These are phyloP conservation scores for Oncorhynchus nerka DNA, from an alignment of 2,113 vertebrate species.

Conservation along the genomic window DNA sequence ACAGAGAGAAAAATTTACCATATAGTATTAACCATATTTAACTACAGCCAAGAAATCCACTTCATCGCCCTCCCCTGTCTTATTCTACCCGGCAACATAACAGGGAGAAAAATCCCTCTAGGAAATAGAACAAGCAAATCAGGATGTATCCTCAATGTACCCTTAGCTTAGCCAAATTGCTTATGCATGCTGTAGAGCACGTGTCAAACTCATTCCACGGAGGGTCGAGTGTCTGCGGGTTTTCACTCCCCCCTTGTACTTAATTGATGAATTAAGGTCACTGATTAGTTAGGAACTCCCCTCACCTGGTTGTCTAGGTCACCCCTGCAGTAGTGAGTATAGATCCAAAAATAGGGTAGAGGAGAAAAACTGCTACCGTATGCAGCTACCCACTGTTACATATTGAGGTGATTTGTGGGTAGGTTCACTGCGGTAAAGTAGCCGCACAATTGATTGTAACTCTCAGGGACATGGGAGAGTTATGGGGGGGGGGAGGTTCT, in stretches of 20 bases:
- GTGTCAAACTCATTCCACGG: too few species aligned
- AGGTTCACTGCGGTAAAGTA: slow-evolving; percentile 20
- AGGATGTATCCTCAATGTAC: slow-evolving; percentile 9
- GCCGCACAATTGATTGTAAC: slow-evolving; percentile 27
- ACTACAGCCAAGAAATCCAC: background rate
- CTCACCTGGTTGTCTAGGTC: too few species aligned
- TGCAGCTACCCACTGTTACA: slow-evolving; percentile 6
- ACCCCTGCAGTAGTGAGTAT: background rate
- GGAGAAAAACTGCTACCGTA: slow-evolving; percentile 16
- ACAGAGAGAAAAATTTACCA: background rate
- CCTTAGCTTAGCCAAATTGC: background rate
- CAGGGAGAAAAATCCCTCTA: background rate
- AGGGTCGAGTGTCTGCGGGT: too few species aligned
- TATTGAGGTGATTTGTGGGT: slow-evolving; percentile 40
- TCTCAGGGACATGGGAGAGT: slow-evolving; percentile 22
- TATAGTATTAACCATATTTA: too few species aligned
- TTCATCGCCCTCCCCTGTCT: background rate
- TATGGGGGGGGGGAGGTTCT: slow-evolving; percentile 18
- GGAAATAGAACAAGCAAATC: background rate
- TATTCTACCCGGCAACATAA: background rate
- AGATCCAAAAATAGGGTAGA: slow-evolving; percentile 19
- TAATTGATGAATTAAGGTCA: too few species aligned
- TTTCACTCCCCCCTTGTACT: too few species aligned
- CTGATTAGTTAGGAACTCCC: too few species aligned
- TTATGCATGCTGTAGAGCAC: background rate